These are phyloP conservation scores for Dryoscopus gambensis DNA, from an alignment of 2,113 vertebrate genomes.

Conservation along the genomic window DNA sequence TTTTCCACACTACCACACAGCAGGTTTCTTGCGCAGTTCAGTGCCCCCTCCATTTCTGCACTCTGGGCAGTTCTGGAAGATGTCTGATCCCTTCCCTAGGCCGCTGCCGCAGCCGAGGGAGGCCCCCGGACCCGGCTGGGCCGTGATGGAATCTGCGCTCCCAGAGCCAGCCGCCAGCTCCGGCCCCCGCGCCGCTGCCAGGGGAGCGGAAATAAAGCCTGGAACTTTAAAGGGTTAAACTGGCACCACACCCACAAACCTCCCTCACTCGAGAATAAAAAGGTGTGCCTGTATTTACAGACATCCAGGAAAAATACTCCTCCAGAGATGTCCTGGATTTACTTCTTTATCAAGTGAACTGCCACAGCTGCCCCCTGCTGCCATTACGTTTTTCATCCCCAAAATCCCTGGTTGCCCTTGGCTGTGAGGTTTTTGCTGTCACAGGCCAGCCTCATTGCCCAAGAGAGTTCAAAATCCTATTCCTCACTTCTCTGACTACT, in stretches of 20 bases:
- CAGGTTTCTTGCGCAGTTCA: no score
- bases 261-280: background rate
- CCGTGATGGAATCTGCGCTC: no score
- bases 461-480: background rate
- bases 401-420: background rate
- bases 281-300: background rate
- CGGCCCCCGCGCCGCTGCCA: no score
- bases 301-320: background rate
- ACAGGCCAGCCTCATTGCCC: no score
- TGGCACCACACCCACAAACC: background rate
- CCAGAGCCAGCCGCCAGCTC: no score
- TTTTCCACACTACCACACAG: no score
- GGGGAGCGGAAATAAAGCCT: background rate
- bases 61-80: no score
- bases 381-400: background rate
- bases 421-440: background rate
- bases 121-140: no score
- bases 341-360: background rate
- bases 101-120: no score
- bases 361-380: no score
- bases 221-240: background rate
- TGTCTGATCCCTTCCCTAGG: no score
- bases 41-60: no score
- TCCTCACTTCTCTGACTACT: background rate
- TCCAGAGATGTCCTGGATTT: background rate